Percentiles rank a stretch among this genome's conserved stretches.
Evolutionary conservation across 2,797 vertebrate genomes (phyloP).

Genomic region (Bovichtus diacanthus): DNA sequence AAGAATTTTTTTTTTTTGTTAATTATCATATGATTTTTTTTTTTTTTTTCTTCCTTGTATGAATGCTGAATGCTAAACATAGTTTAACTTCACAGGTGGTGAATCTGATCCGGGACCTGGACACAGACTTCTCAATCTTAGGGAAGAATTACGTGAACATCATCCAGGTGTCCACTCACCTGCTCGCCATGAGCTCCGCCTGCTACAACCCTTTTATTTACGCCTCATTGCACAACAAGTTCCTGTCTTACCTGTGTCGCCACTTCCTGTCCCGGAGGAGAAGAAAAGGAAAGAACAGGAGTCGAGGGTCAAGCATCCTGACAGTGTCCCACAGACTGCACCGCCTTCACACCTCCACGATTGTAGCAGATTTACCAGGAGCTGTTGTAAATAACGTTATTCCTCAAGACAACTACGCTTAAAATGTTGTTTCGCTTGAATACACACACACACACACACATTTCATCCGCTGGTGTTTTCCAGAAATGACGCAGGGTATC

Average conservation of each 20-base stretch:
- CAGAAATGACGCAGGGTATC: neutral
- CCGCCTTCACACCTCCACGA: conserved; percentile 82
- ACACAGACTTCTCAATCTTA: conserved; percentile 89
- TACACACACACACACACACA: neutral
- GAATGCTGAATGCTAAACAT: neutral
- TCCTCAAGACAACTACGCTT: conserved; percentile 70
- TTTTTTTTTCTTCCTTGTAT: neutral
- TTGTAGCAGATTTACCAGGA: conserved; percentile 76
- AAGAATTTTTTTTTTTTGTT: neutral
- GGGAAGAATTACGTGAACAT: conserved; percentile 90
- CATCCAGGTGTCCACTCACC: conserved; percentile 91
- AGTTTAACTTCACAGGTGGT: conserved; percentile 85
- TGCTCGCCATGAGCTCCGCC: conserved; percentile 91
- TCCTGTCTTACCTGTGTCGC: conserved; percentile 85
- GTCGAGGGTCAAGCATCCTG: conserved; percentile 68
- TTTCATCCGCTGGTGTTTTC: neutral
- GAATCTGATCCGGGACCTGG: conserved; percentile 91
- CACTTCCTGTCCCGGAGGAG: conserved; percentile 75
- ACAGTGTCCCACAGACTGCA: conserved; percentile 78
- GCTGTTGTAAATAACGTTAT: conserved; percentile 64
- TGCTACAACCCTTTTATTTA: conserved; percentile 96
- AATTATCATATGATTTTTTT: neutral
- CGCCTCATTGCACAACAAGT: conserved; percentile 89
- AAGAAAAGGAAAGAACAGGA: conserved; percentile 53
- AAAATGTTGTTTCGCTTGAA: neutral